phyloP scores from a whole-genome alignment of 2,888 invertebrate species.

The Noctua pronuba region DNA sequence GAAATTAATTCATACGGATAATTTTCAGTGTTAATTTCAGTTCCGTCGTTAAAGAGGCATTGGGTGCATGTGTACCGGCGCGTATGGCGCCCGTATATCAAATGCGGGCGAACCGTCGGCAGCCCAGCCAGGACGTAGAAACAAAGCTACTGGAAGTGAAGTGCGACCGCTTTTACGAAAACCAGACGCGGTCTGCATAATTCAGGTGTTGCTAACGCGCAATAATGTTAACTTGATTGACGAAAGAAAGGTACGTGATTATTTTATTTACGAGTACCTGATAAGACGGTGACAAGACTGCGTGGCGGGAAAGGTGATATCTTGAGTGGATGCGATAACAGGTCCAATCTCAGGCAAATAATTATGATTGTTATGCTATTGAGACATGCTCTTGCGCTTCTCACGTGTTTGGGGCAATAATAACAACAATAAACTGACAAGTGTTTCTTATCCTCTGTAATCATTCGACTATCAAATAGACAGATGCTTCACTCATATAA shows the following conservation, averaged over 20 bases:
- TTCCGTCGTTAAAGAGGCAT: slow-evolving; percentile 31
- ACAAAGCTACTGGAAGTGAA: slow-evolving; percentile 59
- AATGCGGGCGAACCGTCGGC: slow-evolving; percentile 62
- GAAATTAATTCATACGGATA: background rate
- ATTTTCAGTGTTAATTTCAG: slow-evolving; percentile 12
- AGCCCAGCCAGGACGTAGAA: slow-evolving; percentile 49
- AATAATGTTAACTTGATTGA: slow-evolving; percentile 63
- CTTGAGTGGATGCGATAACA: slow-evolving; percentile 52
- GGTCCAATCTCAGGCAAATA: slow-evolving; percentile 39
- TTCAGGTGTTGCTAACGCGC: slow-evolving; percentile 50
- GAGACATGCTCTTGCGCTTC: slow-evolving; percentile 6
- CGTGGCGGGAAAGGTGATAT: slow-evolving; percentile 57
- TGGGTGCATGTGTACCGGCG: slow-evolving; percentile 61
- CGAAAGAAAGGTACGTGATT: slow-evolving; percentile 63
- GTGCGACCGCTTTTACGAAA: slow-evolving; percentile 52
- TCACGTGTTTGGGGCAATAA: slow-evolving; percentile 26
- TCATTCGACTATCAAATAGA: background rate
- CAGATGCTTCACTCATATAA: background rate
- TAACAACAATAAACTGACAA: slow-evolving; percentile 2
- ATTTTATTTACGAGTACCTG: slow-evolving; percentile 56
- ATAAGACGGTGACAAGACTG: slow-evolving; percentile 58
- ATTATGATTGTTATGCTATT: slow-evolving; percentile 26
- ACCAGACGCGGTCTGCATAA: slow-evolving; percentile 56
- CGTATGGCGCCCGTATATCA: slow-evolving; percentile 69
- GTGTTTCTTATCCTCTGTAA: background rate